Evolutionary conservation across 2,797 vertebrate genomes (phyloP).

Genomic region (Diglossa cyanea): DNA sequence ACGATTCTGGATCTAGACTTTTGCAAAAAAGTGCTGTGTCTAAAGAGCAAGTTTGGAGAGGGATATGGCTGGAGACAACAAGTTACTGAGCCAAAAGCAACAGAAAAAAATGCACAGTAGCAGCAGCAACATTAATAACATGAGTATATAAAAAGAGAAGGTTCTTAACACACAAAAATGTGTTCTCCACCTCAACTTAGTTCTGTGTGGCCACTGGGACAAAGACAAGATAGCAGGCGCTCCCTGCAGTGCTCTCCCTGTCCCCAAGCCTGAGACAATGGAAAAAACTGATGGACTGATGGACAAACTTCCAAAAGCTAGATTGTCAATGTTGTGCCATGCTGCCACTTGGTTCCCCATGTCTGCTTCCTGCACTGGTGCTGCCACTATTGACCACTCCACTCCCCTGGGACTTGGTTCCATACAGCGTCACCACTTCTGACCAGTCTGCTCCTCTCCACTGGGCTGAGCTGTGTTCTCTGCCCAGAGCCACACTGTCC

Average conservation of each 20-base stretch:
- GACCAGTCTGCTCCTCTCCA: background rate
- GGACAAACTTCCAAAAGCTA: background rate
- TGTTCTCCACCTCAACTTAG: background rate
- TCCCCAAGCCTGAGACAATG: accelerated
- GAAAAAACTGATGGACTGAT: background rate
- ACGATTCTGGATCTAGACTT: background rate
- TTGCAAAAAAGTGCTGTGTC: background rate
- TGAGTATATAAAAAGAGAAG: background rate
- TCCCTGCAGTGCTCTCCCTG: background rate
- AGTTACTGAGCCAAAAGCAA: background rate
- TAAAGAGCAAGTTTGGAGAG: background rate
- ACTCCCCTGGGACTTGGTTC: background rate
- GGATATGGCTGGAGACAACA: background rate
- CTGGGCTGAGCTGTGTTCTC: background rate
- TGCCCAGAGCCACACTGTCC: background rate
- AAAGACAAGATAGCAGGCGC: accelerated
- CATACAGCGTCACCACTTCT: accelerated
- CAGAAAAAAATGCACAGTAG: background rate
- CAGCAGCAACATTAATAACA: background rate
- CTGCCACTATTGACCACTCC: accelerated
- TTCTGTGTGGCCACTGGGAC: background rate
- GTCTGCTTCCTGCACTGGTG: background rate
- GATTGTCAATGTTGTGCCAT: background rate
- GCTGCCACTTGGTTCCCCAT: background rate
- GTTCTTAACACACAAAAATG: background rate